Evolutionary conservation across 2,888 invertebrate genomes (phyloP).

Genomic region (Synanthedon tipuliformis): DNA sequence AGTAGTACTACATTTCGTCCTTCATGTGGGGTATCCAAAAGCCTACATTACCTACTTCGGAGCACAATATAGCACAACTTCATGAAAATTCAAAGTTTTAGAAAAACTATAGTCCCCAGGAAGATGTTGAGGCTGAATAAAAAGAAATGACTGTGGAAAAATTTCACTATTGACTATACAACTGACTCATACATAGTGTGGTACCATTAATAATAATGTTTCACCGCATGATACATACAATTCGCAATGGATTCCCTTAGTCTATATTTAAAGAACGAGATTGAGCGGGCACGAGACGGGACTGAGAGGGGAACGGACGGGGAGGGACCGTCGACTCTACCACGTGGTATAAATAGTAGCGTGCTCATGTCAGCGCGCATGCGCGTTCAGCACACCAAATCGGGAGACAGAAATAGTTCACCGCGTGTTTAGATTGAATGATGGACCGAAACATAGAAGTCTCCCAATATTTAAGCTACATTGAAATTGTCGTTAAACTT

Average conservation of each 20-base stretch:
- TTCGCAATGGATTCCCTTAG: constrained; percentile 53
- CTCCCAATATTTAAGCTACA: too few species aligned
- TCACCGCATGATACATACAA: constrained; percentile 12
- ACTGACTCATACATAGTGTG: constrained; percentile 28
- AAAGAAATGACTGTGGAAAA: too few species aligned
- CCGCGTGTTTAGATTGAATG: constrained; percentile 8
- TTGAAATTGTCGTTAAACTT: too few species aligned
- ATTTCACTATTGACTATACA: constrained; percentile 15
- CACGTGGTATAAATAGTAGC: constrained; percentile 63
- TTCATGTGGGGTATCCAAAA: too few species aligned
- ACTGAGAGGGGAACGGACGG: constrained; percentile 5
- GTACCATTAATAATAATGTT: constrained; percentile 28
- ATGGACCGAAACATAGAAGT: too few species aligned
- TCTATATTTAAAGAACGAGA: constrained; percentile 49
- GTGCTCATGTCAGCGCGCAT: constrained; percentile 39
- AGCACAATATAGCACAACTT: too few species aligned
- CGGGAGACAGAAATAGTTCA: constrained; percentile 41
- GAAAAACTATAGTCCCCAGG: too few species aligned
- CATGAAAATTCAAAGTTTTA: too few species aligned
- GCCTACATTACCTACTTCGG: too few species aligned
- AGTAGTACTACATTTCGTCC: too few species aligned
- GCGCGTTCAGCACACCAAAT: constrained; percentile 52
- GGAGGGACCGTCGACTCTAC: constrained; percentile 20
- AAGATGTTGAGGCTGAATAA: too few species aligned
- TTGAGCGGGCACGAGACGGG: constrained; percentile 15